Percentiles rank a stretch among this genome's conserved stretches.
These are phyloP conservation scores for Linyphia triangularis DNA, from an alignment of 2,888 invertebrate species.

Conservation along the genomic window DNA sequence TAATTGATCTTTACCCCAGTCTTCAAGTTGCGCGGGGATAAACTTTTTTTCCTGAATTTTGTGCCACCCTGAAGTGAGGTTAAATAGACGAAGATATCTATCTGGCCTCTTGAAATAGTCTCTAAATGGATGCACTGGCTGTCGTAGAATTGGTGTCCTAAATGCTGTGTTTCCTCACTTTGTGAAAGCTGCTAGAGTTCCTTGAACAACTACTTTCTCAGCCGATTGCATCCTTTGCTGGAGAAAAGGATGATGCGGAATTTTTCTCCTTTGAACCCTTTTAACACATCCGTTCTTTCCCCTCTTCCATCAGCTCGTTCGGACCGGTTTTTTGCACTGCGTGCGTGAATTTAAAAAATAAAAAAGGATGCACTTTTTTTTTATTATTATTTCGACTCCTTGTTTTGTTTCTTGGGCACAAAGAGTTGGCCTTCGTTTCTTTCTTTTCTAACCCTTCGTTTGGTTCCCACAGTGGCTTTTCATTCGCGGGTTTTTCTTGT, in stretches of 20 bases:
- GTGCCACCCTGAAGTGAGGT: too few relatives aligned
- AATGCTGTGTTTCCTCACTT: too few relatives aligned
- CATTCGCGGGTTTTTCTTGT: neutral
- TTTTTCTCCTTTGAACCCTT: constrained; percentile 38
- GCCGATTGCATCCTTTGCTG: neutral
- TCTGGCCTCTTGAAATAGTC: too few relatives aligned
- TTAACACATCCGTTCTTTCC: constrained; percentile 17
- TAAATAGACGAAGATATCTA: too few relatives aligned
- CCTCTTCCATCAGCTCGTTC: constrained; percentile 43
- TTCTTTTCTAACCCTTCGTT: neutral
- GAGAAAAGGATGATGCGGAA: neutral
- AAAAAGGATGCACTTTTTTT: constrained; percentile 27
- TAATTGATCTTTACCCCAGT: too few relatives aligned
- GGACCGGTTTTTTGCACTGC: constrained; percentile 58
- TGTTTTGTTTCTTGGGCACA: constrained; percentile 35
- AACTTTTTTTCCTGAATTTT: too few relatives aligned
- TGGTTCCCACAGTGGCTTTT: neutral
- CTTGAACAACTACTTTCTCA: neutral
- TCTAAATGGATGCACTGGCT: too few relatives aligned
- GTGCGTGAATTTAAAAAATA: constrained; percentile 18
- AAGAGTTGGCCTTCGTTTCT: constrained; percentile 58
- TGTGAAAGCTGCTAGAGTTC: neutral
- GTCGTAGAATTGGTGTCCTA: too few relatives aligned
- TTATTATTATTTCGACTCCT: constrained; percentile 23
- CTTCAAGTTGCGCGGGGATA: too few relatives aligned